These are phyloP conservation scores for Rhea pennata DNA, from an alignment of 2,113 vertebrate genomes.

Conservation along the genomic window DNA sequence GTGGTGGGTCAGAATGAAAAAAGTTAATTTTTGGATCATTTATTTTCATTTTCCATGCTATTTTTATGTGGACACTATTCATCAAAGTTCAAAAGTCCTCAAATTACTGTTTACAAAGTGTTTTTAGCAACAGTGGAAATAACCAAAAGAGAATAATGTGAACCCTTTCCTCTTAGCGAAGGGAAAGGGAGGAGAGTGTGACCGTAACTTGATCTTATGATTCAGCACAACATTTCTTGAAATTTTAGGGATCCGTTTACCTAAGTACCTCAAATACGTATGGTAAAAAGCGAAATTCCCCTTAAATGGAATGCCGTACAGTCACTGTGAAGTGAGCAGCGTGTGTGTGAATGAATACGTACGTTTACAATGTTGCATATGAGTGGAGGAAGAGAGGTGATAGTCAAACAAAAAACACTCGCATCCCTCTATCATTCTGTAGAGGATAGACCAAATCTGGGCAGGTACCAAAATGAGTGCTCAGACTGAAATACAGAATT, in stretches of 20 bases:
- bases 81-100: background rate
- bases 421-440: background rate
- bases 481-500: background rate
- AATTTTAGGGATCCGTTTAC: background rate
- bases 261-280: background rate
- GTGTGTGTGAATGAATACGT: background rate
- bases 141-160: background rate
- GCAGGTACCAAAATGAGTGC: background rate
- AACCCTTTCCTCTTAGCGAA: background rate
- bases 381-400: background rate
- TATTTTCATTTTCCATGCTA: background rate
- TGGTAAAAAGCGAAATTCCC: background rate
- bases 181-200: background rate
- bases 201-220: background rate
- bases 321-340: background rate
- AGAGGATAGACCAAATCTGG: background rate
- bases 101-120: slow-evolving; percentile 6
- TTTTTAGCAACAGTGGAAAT: slow-evolving; percentile 35
- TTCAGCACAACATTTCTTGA: background rate
- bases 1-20: background rate
- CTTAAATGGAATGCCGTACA: background rate
- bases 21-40: background rate
- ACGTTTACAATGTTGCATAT: background rate
- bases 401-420: background rate
- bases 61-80: background rate